Conservation (phyloP, 2,113 vertebrate genomes). For the Craseonycteris thonglongyai region DNA sequence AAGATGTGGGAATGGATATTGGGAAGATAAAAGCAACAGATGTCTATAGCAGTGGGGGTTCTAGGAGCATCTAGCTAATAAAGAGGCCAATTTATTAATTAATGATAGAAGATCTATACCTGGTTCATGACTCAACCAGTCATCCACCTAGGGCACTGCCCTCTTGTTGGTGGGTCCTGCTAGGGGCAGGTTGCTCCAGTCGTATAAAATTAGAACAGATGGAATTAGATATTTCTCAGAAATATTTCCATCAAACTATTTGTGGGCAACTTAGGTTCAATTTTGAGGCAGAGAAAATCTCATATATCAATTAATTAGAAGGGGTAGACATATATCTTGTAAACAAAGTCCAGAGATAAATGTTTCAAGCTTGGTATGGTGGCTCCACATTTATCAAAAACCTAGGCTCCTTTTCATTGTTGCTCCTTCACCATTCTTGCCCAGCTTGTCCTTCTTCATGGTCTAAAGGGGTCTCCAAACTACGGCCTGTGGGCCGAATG, state of each 20-base stretch:
- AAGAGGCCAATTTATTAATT: neutral
- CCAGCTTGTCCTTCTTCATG: neutral
- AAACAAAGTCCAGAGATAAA: neutral
- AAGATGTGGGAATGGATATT: neutral
- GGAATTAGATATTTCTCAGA: neutral
- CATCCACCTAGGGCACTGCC: neutral
- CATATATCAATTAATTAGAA: neutral
- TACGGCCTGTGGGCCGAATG: no score
- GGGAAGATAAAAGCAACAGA: neutral
- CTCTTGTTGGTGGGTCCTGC: neutral
- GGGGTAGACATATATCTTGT: neutral
- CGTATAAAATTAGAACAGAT: neutral
- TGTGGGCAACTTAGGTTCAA: neutral
- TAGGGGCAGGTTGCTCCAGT: neutral
- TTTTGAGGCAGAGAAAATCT: neutral
- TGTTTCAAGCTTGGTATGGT: neutral
- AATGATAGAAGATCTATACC: neutral
- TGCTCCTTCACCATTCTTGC: neutral
- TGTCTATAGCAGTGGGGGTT: neutral
- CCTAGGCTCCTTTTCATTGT: neutral
- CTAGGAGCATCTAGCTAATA: neutral
- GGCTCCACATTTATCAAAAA: neutral
- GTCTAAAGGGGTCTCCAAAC: no score
- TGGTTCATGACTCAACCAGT: neutral
- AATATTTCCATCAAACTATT: neutral